These are phyloP conservation scores for Andricus grossulariae DNA, from an alignment of 1,140 invertebrate genomes.

Conservation along the genomic window DNA sequence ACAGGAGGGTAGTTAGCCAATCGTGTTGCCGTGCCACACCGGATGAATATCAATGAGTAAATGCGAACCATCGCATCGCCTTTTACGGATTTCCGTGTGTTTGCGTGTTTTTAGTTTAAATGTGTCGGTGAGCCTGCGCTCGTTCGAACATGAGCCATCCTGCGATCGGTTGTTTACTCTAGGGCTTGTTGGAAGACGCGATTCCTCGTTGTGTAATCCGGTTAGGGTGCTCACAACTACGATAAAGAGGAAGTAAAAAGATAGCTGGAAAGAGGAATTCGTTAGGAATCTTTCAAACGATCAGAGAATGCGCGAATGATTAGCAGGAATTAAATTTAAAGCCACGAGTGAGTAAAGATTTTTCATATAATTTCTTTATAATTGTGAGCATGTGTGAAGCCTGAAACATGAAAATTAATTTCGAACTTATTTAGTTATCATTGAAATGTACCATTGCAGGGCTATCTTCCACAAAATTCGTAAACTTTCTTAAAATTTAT, in stretches of 20 bases:
- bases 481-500: no score
- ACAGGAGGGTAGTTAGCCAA: slow-evolving; percentile 72
- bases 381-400: no score
- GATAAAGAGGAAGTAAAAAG: not conserved
- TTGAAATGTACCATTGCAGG: no score
- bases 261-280: not conserved
- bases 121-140: slow-evolving; percentile 19
- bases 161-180: slow-evolving; percentile 64
- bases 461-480: no score
- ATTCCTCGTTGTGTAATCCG: slow-evolving; percentile 46
- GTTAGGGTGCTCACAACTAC: slow-evolving; percentile 36
- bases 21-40: slow-evolving; percentile 65
- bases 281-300: slow-evolving; percentile 8
- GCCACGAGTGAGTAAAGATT: not conserved
- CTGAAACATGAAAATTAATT: no score
- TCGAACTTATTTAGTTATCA: no score
- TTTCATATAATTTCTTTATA: not conserved
- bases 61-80: slow-evolving; percentile 63
- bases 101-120: slow-evolving; percentile 32
- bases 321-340: slow-evolving; percentile 34
- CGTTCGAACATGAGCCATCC: slow-evolving; percentile 31
- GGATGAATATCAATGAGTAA: slow-evolving; percentile 74
- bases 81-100: slow-evolving; percentile 64
- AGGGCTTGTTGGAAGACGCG: slow-evolving; percentile 57
- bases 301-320: slow-evolving; percentile 12